Base-by-base conservation (phyloP, 2,113 vertebrate genomes). In the Anoura caudifer region DNA sequence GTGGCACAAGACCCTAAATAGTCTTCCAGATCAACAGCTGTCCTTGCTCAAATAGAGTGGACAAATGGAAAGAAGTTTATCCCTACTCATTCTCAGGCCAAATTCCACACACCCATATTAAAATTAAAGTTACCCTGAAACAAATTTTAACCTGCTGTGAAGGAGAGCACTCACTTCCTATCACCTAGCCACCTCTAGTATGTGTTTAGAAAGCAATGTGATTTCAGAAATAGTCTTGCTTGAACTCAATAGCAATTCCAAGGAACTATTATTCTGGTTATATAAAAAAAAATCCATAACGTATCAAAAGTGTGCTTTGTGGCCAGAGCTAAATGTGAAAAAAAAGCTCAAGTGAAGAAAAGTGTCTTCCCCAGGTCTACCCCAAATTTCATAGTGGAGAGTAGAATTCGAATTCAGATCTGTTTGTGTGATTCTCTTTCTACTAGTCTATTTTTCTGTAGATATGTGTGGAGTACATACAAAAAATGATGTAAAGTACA, bases 391-490 rank as follows among this genome's bases (percentile, higher is more conserved):
- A 15, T 0, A 2, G 19, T 31, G 31, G 17, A 26, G 28, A 69
- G 36, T 0, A 0, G 12, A 28, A 19, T 79, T 47, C 28, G 17
- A 43, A 41, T 47, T 36, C 33, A 2, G 6, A n/a, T 22, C 26
- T 85, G 17, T 89, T 43, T 54, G 31, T 61, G 70, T 26, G 28
- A 54, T n/a, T 81, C 19, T 67, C 50, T 76, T 28, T 61, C 41
- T 50, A 4, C 4, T 28, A 1, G 5, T 19, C 15, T 13, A 17
- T 38, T 15, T 47, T 20, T 63, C 24, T 12, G 13, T 3, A 61
- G 31, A 16, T 3, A 1, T 4, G 0, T 54, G 36, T 45, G 10
- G 19, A 11, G 5, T 14, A 31, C 12, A 16, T 15, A 15, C 9
- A 4, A 36, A 73, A 83, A 91, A 24, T 61, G 13, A 22, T 1